phyloP scores from a whole-genome alignment of 1,140 invertebrate genomes.

The Brachionus koreanus region DNA sequence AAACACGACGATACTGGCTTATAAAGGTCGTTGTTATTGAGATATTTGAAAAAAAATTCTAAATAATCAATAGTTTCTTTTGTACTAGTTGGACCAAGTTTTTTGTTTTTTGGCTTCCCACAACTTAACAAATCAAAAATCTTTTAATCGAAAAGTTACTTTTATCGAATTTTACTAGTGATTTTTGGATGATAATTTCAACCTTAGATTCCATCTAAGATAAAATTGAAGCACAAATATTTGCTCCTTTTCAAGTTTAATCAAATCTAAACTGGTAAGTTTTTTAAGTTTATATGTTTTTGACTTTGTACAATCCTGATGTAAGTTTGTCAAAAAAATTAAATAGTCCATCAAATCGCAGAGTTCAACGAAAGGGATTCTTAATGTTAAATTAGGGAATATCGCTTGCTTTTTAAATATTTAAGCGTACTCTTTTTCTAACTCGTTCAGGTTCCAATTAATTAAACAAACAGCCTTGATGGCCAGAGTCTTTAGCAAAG shows the following conservation, averaged over 20 bases:
- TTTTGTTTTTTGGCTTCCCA: neutral
- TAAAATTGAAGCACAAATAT: neutral
- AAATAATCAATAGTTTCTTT: conserved; percentile 24
- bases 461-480: conserved; percentile 22
- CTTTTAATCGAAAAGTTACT: neutral
- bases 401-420: neutral
- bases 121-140: neutral
- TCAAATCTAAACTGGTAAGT: conserved; percentile 3
- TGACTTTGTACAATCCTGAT: neutral
- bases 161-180: neutral
- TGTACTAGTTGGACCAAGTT: neutral
- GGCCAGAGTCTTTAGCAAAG: neutral
- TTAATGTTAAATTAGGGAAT: neutral
- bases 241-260: neutral
- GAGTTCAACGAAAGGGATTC: neutral
- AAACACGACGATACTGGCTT: conserved; percentile 14
- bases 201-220: neutral
- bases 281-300: neutral
- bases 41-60: conserved; percentile 4
- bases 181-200: conserved; percentile 9
- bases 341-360: conserved; percentile 24
- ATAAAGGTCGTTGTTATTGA: neutral
- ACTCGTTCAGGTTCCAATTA: conserved; percentile 3
- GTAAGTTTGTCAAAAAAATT: conserved; percentile 20
- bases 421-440: conserved; percentile 31